Base-by-base conservation (phyloP, 2,797 vertebrate species). In the Amblyraja radiata region DNA sequence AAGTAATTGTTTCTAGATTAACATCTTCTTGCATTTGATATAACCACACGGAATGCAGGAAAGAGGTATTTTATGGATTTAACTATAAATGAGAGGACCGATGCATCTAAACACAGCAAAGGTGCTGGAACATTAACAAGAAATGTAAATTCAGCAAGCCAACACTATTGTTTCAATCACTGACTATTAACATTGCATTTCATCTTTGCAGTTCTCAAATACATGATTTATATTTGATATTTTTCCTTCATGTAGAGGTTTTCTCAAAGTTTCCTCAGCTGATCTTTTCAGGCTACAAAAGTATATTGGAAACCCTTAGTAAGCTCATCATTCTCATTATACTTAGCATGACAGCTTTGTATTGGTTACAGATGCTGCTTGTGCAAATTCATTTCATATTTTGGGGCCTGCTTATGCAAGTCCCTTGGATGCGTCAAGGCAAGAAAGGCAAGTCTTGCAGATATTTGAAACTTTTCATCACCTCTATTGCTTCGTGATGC, bases 311-410 rank as follows among this genome's bases (percentile, higher is more conserved):
- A 88, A 65, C n/a, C 16, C 84, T 88, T 63, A 21, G 63, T 88
- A 88, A 88, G 63, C 63, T 88, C 63, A 68, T 88, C 84, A 88
- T 68, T 68, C n/a, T 88, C 84, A 88, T 88, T 88, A 68, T 88
- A 65, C 84, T 88, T 68, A 88, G n/a, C 84, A 36, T 88, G 84
- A 88, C 84, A 88, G 84, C 16, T 68, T 88, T 88, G 84, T 88
- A 88, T 88, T 88, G 36, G 84, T 68, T 88, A 3, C 61, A 88
- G 84, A 88, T 88, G 84, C 61, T 68, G 61, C 58, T n/a, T 68
- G 65, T 86, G 83, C 58, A 86, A 86, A 65, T 16, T 21, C n/a
- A 32, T 16, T 32, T 68, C 36, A 16, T 68, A 63, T 18, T 32
- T 36, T 21, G 63, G n/a, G n/a, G 61, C 84, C 63, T 36, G n/a